phyloP scores from a whole-genome alignment of 1,140 invertebrate genomes.

The Lucilia cuprina region DNA sequence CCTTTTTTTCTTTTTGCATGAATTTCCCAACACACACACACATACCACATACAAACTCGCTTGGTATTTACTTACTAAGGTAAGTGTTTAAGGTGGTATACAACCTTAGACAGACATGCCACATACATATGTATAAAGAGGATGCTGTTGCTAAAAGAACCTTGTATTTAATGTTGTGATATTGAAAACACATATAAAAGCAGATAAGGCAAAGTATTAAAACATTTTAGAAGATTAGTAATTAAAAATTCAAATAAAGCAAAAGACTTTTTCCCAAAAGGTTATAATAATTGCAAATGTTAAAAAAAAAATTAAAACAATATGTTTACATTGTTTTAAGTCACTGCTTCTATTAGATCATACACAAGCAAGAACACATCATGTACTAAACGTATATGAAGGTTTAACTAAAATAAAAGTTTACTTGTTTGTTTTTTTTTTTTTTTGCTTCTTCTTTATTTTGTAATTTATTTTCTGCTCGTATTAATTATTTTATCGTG shows the following conservation, averaged over 20 bases:
- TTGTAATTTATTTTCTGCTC: constrained; percentile 2
- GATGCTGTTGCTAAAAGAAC: neutral
- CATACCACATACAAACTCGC: no score
- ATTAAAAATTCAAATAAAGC: no score
- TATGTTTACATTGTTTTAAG: neutral
- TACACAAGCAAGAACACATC: neutral
- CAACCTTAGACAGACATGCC: neutral
- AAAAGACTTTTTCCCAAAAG: no score
- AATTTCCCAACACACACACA: no score
- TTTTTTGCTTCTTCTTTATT: neutral
- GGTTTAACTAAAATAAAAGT: neutral
- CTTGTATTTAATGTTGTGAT: neutral
- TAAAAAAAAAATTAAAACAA: no score
- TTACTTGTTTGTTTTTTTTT: neutral
- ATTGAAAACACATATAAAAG: neutral
- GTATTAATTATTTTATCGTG: constrained; percentile 3
- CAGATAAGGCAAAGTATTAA: neutral
- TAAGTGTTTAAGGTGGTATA: neutral
- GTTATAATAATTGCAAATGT: no score
- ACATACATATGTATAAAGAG: neutral
- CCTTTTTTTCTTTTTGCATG: no score
- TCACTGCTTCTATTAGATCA: neutral
- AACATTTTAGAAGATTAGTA: no score
- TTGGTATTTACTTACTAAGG: no score
- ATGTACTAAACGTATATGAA: neutral